These are phyloP conservation scores for Lepidostoma basale DNA, from an alignment of 1,140 invertebrate genomes.

Conservation along the genomic window DNA sequence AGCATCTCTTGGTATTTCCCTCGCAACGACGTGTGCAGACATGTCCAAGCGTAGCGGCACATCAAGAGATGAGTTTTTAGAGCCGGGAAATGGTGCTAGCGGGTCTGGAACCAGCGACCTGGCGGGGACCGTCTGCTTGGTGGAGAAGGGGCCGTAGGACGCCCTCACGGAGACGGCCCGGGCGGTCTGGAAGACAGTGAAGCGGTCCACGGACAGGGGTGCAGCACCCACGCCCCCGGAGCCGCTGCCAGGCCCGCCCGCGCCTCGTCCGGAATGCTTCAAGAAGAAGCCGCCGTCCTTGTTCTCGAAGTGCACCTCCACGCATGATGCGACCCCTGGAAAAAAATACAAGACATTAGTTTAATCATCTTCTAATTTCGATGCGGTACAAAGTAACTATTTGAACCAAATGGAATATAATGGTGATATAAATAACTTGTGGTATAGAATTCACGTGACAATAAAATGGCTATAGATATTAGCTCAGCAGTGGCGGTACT, in stretches of 20 bases:
- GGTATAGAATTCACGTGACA: too few relatives aligned
- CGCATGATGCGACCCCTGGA: slow-evolving; percentile 57
- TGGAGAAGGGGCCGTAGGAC: slow-evolving; percentile 90
- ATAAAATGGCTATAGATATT: too few relatives aligned
- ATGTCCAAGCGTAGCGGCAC: slow-evolving; percentile 80
- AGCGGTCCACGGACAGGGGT: slow-evolving; percentile 76
- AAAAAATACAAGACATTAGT: slow-evolving; percentile 34
- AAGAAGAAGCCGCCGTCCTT: slow-evolving; percentile 89
- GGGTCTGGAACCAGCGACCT: slow-evolving; percentile 84
- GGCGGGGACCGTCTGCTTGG: slow-evolving; percentile 90
- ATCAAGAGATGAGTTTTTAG: slow-evolving; percentile 37
- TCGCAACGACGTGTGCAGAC: slow-evolving; percentile 86
- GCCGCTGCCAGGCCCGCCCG: slow-evolving; percentile 54
- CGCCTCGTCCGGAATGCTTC: slow-evolving; percentile 74
- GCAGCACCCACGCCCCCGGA: slow-evolving; percentile 53
- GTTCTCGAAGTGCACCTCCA: slow-evolving; percentile 89
- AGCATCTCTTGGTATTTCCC: slow-evolving; percentile 81
- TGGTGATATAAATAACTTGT: too few relatives aligned
- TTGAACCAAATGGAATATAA: too few relatives aligned
- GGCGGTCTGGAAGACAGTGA: slow-evolving; percentile 87
- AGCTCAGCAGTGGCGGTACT: too few relatives aligned
- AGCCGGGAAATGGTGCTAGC: slow-evolving; percentile 55
- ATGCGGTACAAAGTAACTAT: too few relatives aligned
- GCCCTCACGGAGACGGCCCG: slow-evolving; percentile 85
- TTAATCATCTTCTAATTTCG: too few relatives aligned